Conservation (phyloP, 2,797 vertebrate genomes). For the Hemitrygon akajei region DNA sequence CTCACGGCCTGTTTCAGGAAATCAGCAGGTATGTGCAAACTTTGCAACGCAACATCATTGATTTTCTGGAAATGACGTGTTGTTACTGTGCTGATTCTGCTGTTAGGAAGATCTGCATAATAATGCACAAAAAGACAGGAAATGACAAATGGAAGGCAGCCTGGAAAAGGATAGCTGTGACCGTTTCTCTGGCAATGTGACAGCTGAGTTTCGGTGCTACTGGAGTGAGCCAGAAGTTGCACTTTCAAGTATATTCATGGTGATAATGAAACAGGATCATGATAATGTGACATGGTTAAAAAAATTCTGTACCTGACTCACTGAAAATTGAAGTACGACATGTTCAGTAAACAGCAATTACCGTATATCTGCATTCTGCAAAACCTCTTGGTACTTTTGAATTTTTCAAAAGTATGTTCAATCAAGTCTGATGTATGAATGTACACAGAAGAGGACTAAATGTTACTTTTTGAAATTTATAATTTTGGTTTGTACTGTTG, state of each 20-base stretch:
- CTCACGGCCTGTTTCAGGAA: not conserved
- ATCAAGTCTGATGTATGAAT: not conserved
- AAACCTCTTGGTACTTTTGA: not conserved
- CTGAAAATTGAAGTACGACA: not conserved
- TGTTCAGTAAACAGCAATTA: not conserved
- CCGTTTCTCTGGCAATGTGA: not conserved
- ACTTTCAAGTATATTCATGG: not conserved
- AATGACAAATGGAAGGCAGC: not conserved
- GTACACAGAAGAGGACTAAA: not conserved
- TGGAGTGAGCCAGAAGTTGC: not conserved
- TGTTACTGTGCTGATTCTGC: not conserved
- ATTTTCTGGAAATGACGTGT: not conserved
- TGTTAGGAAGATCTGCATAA: not conserved
- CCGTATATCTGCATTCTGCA: not conserved
- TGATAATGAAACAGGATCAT: not conserved
- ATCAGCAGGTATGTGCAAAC: too few species aligned
- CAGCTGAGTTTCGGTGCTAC: not conserved
- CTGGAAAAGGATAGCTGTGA: not conserved
- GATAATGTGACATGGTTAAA: too few species aligned
- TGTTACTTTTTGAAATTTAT: not conserved
- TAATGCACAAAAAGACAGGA: not conserved
- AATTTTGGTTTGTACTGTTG: not conserved
- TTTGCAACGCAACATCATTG: not conserved
- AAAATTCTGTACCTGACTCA: not conserved
- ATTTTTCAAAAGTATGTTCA: not conserved